Percentiles rank a stretch among this genome's conserved stretches.
Conservation (phyloP, 2,888 invertebrate species). For the Caenorhabditis plicata region DNA sequence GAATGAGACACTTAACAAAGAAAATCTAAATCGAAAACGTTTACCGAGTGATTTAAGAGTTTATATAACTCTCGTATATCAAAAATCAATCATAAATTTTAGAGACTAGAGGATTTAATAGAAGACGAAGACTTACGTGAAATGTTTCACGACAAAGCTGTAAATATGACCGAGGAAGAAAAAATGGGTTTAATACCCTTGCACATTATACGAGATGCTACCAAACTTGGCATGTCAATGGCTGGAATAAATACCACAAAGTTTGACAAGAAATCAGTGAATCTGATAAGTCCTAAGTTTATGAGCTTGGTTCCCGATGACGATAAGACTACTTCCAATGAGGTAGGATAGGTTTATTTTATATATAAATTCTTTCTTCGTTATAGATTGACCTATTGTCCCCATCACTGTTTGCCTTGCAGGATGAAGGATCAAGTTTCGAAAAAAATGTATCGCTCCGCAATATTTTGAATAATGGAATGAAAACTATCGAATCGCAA, state of each 20-base stretch:
- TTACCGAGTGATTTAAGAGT: conserved; percentile 11
- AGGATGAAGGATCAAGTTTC: conserved; percentile 20
- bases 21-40: conserved; percentile 2
- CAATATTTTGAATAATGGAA: conserved; percentile 20
- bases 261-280: conserved; percentile 41
- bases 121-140: conserved; percentile 30
- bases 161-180: conserved; percentile 29
- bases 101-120: conserved; percentile 10
- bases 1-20: background rate
- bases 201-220: conserved; percentile 24
- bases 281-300: conserved; percentile 30
- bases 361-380: background rate
- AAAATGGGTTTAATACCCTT: conserved; percentile 19
- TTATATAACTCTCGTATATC: background rate
- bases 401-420: conserved; percentile 26
- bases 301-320: conserved; percentile 24
- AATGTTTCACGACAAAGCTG: conserved; percentile 12
- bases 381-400: conserved; percentile 28
- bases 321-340: conserved; percentile 12
- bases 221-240: conserved; percentile 37
- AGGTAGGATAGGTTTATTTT: conserved; percentile 4
- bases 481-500: conserved; percentile 17
- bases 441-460: conserved; percentile 25
- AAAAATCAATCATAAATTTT: background rate
- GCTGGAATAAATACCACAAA: conserved; percentile 45